phyloP scores from a whole-genome alignment of 2,113 vertebrate species.

The Gavialis gangeticus region DNA sequence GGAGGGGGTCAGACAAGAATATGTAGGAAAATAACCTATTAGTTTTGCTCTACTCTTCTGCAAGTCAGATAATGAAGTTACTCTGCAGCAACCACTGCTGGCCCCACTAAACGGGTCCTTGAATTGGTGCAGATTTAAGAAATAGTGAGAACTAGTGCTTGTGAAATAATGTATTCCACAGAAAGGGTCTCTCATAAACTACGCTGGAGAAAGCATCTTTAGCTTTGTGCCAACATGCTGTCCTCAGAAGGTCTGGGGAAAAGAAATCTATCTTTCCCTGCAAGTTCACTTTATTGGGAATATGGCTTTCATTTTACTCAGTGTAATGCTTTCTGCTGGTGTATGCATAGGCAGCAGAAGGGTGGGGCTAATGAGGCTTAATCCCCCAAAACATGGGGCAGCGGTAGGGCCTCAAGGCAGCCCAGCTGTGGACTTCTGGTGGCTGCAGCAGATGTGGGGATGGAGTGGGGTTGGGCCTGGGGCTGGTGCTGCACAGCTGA shows the following conservation, averaged over 20 bases:
- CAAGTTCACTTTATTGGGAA: background rate
- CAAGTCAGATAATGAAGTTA: background rate
- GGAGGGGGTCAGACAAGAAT: background rate
- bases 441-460: too few relatives aligned
- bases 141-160: background rate
- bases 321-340: slow-evolving; percentile 60
- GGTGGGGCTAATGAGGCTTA: too few relatives aligned
- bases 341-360: fast-evolving
- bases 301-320: background rate
- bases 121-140: background rate
- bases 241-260: background rate
- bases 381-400: too few relatives aligned
- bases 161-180: background rate
- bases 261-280: background rate
- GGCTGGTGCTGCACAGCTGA: too few relatives aligned
- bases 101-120: background rate
- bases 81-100: background rate
- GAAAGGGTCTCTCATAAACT: background rate
- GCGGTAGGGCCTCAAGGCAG: too few relatives aligned
- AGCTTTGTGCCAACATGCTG: background rate
- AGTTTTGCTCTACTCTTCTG: background rate
- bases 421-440: too few relatives aligned
- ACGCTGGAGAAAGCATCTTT: background rate
- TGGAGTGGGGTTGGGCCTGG: too few relatives aligned
- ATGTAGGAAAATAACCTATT: background rate